These are phyloP conservation scores for Apostichopus parvimensis DNA, from an alignment of 35 echinoderm and acorn worm genomes.

Conservation along the genomic window DNA sequence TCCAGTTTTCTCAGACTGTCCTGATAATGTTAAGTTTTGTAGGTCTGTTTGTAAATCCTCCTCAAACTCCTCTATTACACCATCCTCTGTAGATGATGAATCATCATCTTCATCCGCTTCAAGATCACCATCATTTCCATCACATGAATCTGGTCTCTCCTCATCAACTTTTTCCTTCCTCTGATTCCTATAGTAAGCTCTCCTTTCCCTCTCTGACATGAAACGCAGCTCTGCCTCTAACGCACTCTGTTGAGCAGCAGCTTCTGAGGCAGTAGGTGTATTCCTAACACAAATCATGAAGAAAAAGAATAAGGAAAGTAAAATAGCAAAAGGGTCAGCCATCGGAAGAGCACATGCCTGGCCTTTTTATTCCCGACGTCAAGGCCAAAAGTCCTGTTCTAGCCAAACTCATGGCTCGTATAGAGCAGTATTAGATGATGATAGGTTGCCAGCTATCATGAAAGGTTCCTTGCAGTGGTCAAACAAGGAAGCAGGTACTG, in stretches of 20 bases:
- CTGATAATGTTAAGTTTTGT: not conserved
- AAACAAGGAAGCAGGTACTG: too few relatives aligned
- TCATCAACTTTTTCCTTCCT: slow-evolving; percentile 21
- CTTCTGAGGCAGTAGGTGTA: slow-evolving; percentile 31
- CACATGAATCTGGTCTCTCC: not conserved
- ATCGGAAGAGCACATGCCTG: too few relatives aligned
- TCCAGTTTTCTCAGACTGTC: not conserved
- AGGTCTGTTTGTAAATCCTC: not conserved
- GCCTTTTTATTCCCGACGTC: too few relatives aligned
- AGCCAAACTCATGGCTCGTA: too few relatives aligned
- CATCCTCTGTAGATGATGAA: too few relatives aligned
- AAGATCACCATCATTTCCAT: not conserved
- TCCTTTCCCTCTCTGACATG: slow-evolving; percentile 67
- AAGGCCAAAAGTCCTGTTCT: too few relatives aligned
- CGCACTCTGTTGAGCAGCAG: slow-evolving; percentile 52
- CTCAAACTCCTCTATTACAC: not conserved
- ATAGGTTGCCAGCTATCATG: too few relatives aligned
- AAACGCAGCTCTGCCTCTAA: slow-evolving; percentile 54
- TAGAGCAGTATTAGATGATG: too few relatives aligned
- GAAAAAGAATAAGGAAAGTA: not conserved
- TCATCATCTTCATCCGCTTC: slow-evolving; percentile 41
- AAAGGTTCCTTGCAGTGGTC: too few relatives aligned
- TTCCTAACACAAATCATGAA: slow-evolving; percentile 25
- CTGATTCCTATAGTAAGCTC: slow-evolving; percentile 58
- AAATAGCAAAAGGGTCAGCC: too few relatives aligned